Evolutionary conservation across 2,888 invertebrate genomes (phyloP), one percentile per base, ranked within the genome.

Genomic region (Cancer borealis): DNA sequence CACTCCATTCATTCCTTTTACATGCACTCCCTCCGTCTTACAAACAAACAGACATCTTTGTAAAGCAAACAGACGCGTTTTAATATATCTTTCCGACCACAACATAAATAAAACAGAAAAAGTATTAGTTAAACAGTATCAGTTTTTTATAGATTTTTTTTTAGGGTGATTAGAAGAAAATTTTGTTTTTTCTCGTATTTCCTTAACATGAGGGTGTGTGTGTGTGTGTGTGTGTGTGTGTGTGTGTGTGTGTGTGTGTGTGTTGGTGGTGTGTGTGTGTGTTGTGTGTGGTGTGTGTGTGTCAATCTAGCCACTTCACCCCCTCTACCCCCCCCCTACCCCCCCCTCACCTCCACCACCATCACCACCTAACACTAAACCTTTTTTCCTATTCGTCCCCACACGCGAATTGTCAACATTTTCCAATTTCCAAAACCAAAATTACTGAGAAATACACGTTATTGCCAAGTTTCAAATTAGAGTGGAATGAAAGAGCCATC

Each of bases 271-370:
- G 66, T 66, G 66, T 66, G 66, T 66, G 66, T 66, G n/a, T 66
- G 66, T 66, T 66, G 66, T 66, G 66, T 66, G n/a, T 66, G n/a
- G 66, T 66, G 66, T 66, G 66, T 66, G 66, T 66, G 66, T 66
- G 66, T 66, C 60, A 66, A 17, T 66, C 60, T 21, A 4, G 17
- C 21, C 17, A 12, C 17, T 8, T 17, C 60, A 66, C 21, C 17
- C 60, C 60, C 49, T 49, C 49, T n/a, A n/a, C n/a, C n/a, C n/a
- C n/a, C n/a, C n/a, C n/a, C n/a, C n/a, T n/a, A n/a, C n/a, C n/a
- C 39, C 39, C 39, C 39, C 39, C 39, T 39, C 39, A 0, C 39
- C 39, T 1, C 39, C 39, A 39, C 39, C 39, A 39, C 39, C 39
- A 39, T 39, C 54, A 8, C 54, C 54, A 66, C 60, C 60, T 66